Conservation (phyloP, 2,797 vertebrate genomes). For the Remorina albescens region DNA sequence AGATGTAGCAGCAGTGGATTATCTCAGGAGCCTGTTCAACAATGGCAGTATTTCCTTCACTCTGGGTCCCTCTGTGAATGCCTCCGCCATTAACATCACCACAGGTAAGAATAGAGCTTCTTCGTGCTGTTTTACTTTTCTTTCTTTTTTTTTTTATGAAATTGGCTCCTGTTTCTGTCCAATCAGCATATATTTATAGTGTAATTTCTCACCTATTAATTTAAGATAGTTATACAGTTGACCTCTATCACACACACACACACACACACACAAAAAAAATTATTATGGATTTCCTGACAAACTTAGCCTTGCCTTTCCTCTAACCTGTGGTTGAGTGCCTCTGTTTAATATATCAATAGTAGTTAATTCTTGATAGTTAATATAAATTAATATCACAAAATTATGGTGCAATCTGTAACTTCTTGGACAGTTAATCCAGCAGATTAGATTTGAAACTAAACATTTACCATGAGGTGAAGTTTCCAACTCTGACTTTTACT, state of each 20-base stretch:
- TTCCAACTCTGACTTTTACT: no score
- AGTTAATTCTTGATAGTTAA: not conserved
- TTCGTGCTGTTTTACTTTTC: no score
- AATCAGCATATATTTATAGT: not conserved
- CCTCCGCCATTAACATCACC: conserved; percentile 60
- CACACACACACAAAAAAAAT: no score
- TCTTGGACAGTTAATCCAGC: no score
- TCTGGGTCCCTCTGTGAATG: conserved; percentile 43
- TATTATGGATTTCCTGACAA: not conserved
- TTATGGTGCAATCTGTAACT: not conserved
- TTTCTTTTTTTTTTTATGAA: no score
- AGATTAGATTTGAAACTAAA: no score
- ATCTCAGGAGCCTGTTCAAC: conserved; percentile 46
- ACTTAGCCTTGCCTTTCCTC: not conserved
- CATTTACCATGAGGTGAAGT: no score
- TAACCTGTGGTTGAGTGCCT: not conserved
- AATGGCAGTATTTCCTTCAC: conserved; percentile 19
- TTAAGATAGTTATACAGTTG: not conserved
- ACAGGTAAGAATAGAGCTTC: conserved; percentile 66
- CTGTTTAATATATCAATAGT: not conserved
- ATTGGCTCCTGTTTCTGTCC: no score
- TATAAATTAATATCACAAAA: not conserved
- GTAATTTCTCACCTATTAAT: not conserved
- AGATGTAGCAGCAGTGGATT: conserved; percentile 40
- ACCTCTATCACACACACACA: not conserved